Evolutionary conservation across 92 coral and sea anemone genomes (phyloP).

Genomic region (Isaurus tuberculatus): DNA sequence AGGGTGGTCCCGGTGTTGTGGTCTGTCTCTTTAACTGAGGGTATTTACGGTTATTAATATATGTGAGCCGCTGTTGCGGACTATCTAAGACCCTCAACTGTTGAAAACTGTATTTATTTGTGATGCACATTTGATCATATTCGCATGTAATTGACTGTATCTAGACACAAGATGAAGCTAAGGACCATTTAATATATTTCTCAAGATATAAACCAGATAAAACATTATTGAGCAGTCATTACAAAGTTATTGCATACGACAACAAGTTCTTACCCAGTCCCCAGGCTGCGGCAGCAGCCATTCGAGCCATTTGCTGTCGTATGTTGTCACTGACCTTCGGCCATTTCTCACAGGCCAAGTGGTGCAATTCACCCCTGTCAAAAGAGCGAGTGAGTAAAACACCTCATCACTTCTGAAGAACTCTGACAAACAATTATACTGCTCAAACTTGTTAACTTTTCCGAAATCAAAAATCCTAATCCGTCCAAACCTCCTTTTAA

Average conservation of each 20-base stretch:
- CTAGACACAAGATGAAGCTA: too few relatives aligned
- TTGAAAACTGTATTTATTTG: too few relatives aligned
- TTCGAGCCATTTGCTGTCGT: slow-evolving; percentile 96
- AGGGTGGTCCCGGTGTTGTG: too few relatives aligned
- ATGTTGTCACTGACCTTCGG: slow-evolving; percentile 95
- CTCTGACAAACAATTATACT: background rate
- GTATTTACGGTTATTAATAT: too few relatives aligned
- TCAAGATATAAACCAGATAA: too few relatives aligned
- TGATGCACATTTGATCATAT: too few relatives aligned
- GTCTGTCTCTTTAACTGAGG: too few relatives aligned
- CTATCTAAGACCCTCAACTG: too few relatives aligned
- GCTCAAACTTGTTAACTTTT: background rate
- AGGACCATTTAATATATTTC: background rate
- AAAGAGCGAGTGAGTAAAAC: background rate
- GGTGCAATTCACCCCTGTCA: slow-evolving; percentile 93
- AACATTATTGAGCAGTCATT: background rate
- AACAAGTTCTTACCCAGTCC: slow-evolving; percentile 75
- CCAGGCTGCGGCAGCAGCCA: slow-evolving; percentile 99
- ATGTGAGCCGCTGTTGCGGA: too few relatives aligned
- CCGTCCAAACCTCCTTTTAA: too few relatives aligned
- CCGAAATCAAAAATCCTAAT: too few relatives aligned
- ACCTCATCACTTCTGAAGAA: background rate
- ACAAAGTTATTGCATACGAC: background rate
- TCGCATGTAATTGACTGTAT: too few relatives aligned
- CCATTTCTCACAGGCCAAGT: slow-evolving; percentile 96